Base-by-base conservation (phyloP, 1,140 invertebrate species). In the Araneus ventricosus region DNA sequence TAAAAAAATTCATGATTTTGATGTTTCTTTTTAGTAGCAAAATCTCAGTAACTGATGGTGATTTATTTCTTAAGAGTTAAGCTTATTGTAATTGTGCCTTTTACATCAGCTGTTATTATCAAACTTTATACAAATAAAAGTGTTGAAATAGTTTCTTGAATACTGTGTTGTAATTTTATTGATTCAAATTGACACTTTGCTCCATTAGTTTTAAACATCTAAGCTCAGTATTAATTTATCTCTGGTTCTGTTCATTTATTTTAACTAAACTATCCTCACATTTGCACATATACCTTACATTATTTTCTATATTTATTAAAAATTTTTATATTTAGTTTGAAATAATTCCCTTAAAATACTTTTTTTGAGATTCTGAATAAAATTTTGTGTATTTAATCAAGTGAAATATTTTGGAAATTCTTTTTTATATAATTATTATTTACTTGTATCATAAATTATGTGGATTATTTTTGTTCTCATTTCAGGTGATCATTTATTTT, bases 31-130 rank as follows among this genome's bases (percentile, higher is more conserved):
- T 63, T n/a, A 24, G 8, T 63, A n/a, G 24, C 8, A n/a, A 24
- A 63, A 63, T 24, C 6, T 63, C n/a, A 37, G 8, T 75, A 20
- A 37, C 14, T 37, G 70, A 75, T 75, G 27, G 20, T 17, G 70
- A 67, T 67, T 10, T 27, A 27, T 67, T 67, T 67, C 70, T 75
- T 20, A 75, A 75, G 30, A 75, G 20, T 75, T 27, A 67, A 67
- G 70, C 70, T 75, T 75, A 75, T 75, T 75, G 34, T 75, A 34
- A 75, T 17, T 37, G 70, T 75, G 70, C 70, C 70, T 75, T 75
- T 75, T 75, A 14, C 30, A 75, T 20, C 27, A 34, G 14, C 17
- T 75, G 70, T 75, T 75, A 75, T 75, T 6, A 37, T 75, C 70
- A 75, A 34, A 34, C 30, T 75, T 75, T 67, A 67, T 67, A 27